Evolutionary conservation across 2,888 invertebrate genomes (phyloP).

Genomic region (Mythimna albipuncta): DNA sequence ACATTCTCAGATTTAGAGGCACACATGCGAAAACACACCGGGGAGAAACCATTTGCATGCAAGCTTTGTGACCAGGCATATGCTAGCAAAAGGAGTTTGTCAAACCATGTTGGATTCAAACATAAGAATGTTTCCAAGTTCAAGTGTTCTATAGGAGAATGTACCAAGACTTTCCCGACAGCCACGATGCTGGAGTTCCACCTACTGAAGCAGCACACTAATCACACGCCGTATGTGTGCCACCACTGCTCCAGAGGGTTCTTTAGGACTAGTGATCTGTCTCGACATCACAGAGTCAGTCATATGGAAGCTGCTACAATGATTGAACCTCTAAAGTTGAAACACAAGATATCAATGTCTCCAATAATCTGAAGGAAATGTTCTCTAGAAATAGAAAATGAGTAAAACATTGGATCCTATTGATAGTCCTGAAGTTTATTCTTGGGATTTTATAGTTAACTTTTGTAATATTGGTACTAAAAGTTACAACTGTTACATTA

Average conservation of each 20-base stretch:
- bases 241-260: slow-evolving; percentile 85
- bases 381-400: slow-evolving; percentile 15
- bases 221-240: slow-evolving; percentile 85
- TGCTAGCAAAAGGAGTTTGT: slow-evolving; percentile 78
- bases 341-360: slow-evolving; percentile 24
- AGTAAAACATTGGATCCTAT: slow-evolving; percentile 9
- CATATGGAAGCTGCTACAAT: slow-evolving; percentile 76
- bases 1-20: slow-evolving; percentile 89
- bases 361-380: slow-evolving; percentile 30
- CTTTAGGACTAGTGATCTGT: slow-evolving; percentile 83
- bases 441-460: neutral
- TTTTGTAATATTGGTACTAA: slow-evolving; percentile 4
- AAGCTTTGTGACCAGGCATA: slow-evolving; percentile 81
- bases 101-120: slow-evolving; percentile 83
- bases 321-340: slow-evolving; percentile 38
- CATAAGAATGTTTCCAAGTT: slow-evolving; percentile 85
- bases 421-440: neutral
- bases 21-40: slow-evolving; percentile 91
- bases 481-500: neutral
- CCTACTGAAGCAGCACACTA: slow-evolving; percentile 84
- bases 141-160: slow-evolving; percentile 84
- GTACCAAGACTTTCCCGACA: slow-evolving; percentile 82
- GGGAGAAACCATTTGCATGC: slow-evolving; percentile 87
- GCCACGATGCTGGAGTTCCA: slow-evolving; percentile 87
- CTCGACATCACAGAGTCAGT: slow-evolving; percentile 81